These are phyloP conservation scores for Arizona elegans DNA, from an alignment of 2,113 vertebrate genomes.

Conservation along the genomic window DNA sequence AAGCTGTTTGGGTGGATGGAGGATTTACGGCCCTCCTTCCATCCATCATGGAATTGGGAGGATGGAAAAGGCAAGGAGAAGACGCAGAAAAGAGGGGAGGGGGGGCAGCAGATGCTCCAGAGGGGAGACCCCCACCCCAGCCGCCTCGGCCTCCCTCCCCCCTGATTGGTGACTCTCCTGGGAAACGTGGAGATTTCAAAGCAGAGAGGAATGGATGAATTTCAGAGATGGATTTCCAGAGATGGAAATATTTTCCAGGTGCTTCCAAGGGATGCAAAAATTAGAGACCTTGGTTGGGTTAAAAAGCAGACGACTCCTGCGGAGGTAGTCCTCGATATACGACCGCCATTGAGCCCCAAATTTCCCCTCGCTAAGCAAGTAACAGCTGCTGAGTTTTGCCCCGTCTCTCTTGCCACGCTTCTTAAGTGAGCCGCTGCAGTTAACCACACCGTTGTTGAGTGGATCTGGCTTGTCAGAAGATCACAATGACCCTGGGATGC, in stretches of 20 bases:
- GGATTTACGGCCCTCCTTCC: constrained; percentile 25
- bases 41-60: neutral
- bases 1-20: constrained; percentile 6
- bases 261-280: neutral
- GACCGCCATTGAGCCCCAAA: too few species aligned
- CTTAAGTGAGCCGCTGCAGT: too few species aligned
- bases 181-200: constrained; percentile 45
- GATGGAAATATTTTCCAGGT: constrained; percentile 55
- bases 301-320: neutral
- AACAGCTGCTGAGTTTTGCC: too few species aligned
- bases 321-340: neutral
- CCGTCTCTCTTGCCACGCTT: too few species aligned
- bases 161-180: constrained; percentile 51
- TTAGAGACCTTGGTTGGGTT: neutral
- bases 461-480: too few species aligned
- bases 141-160: neutral
- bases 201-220: constrained; percentile 44
- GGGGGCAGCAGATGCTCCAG: neutral
- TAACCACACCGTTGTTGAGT: too few species aligned
- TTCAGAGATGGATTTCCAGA: neutral
- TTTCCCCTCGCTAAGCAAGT: too few species aligned
- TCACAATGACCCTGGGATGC: too few species aligned
- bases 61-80: constrained; percentile 48
- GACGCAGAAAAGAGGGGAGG: constrained; percentile 17
- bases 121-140: constrained; percentile 28